Evolutionary conservation across 2,797 vertebrate species (phyloP).

Genomic region (Tenualosa thibaudeaui): DNA sequence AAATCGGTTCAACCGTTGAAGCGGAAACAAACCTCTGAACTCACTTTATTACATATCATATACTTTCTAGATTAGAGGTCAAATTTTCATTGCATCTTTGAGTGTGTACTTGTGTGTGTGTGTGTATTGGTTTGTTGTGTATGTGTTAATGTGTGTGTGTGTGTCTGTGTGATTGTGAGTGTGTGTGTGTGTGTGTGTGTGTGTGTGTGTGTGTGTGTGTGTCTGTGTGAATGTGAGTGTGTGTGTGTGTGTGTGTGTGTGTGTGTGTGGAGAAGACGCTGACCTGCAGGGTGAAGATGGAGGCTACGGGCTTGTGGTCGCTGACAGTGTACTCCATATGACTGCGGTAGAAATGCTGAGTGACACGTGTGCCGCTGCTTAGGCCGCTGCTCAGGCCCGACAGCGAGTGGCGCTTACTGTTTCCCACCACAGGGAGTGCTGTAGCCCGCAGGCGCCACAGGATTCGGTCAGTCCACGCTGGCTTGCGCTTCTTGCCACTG

Average conservation of each 20-base stretch:
- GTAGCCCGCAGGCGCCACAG: conserved; percentile 89
- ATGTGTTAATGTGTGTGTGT: not conserved
- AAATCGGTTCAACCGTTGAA: not conserved
- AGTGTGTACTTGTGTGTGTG: not conserved
- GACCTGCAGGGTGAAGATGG: conserved; percentile 90
- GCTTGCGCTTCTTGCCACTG: conserved; percentile 95
- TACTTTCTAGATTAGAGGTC: no score
- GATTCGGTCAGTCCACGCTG: conserved; percentile 97
- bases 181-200: not conserved
- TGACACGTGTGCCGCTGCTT: conserved; percentile 78
- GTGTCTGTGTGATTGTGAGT: not conserved
- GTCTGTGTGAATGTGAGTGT: not conserved
- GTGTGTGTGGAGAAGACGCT: not conserved
- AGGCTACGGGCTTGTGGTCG: conserved; percentile 95
- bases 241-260: not conserved
- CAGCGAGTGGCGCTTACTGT: conserved; percentile 68
- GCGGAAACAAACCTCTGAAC: not conserved
- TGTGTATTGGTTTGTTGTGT: no score
- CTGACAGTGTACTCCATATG: conserved; percentile 93
- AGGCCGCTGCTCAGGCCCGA: conserved; percentile 53
- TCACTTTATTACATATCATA: no score
- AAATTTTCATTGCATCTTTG: no score
- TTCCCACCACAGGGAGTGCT: conserved; percentile 42
- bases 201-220: not conserved
- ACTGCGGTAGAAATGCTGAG: conserved; percentile 90